Evolutionary conservation across 1,140 invertebrate species (phyloP), one percentile per base, ranked within the genome.

Genomic region (Riptortus pedestris): DNA sequence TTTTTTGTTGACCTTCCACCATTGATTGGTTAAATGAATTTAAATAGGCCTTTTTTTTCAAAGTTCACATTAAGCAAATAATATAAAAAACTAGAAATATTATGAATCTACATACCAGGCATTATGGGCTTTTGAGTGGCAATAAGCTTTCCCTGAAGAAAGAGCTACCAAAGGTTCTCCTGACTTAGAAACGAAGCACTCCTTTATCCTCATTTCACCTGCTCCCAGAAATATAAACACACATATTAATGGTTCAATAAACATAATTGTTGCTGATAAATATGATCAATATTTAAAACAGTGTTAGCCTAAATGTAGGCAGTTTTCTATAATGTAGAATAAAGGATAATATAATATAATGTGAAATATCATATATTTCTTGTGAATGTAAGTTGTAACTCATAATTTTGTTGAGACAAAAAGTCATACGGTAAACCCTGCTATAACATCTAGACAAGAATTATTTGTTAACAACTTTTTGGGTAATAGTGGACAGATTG

Each of bases 71-170:
- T n/a, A n/a, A n/a, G n/a, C n/a, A n/a, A n/a, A n/a, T n/a, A n/a
- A n/a, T n/a, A n/a, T n/a, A n/a, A n/a, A n/a, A n/a, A n/a, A n/a
- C n/a, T n/a, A n/a, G n/a, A n/a, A n/a, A n/a, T n/a, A n/a, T n/a
- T n/a, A n/a, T n/a, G n/a, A n/a, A n/a, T n/a, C n/a, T n/a, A n/a
- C 20, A 77, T 74, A 85, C 87, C 86, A 88, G 12, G 80, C 76
- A 63, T 77, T 78, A 60, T 87, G 72, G 67, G 84, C 81, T 58
- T 76, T 70, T 66, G 79, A 81, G 69, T 82, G 88, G 24, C 83
- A 80, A 70, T 83, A 88, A 22, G 82, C 81, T 73, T 82, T 81
- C 12, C 85, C 83, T 69, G 81, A 85, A 16, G 79, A 84, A 18
- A 88, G 72, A 28, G 82, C 79, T 59, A 88, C 73, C 62, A 87